Conservation (phyloP, 2,113 vertebrate species). For the Lepus timidus region DNA sequence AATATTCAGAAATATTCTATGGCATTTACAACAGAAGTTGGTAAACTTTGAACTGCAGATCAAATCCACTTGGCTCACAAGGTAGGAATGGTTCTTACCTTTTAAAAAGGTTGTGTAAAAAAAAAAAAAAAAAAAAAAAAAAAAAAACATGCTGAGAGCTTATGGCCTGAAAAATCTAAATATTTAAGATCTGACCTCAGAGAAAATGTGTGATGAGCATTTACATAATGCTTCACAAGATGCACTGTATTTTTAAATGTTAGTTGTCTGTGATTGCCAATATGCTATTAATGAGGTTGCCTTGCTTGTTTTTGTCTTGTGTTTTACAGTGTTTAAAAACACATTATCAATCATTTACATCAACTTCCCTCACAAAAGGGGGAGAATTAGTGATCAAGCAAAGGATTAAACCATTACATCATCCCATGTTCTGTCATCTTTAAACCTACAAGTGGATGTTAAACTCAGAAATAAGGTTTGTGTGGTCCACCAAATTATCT, state of each 20-base stretch:
- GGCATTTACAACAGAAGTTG: not conserved
- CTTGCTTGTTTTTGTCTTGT: slow-evolving; percentile 1
- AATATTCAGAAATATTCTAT: slow-evolving; percentile 48
- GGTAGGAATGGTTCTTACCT: slow-evolving; percentile 8
- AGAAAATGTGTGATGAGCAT: not conserved
- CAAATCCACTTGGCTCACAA: slow-evolving; percentile 11
- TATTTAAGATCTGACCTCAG: not conserved
- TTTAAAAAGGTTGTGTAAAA: slow-evolving; percentile 30
- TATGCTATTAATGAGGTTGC: not conserved
- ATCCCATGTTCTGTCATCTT: slow-evolving; percentile 36
- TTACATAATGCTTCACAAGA: slow-evolving; percentile 22
- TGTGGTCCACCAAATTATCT: slow-evolving; percentile 38
- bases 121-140: too few relatives aligned
- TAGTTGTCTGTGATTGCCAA: slow-evolving; percentile 19
- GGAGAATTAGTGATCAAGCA: not conserved
- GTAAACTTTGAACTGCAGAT: not conserved
- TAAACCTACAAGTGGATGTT: slow-evolving; percentile 34
- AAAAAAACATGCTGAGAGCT: slow-evolving; percentile 21
- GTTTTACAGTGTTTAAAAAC: slow-evolving; percentile 35
- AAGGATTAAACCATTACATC: slow-evolving; percentile 18
- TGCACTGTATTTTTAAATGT: slow-evolving; percentile 43
- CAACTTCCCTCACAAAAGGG: not conserved
- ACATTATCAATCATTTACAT: slow-evolving; percentile 35
- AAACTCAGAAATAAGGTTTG: slow-evolving; percentile 20
- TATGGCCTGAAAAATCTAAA: not conserved